A percentile compares a stretch with the other conserved stretches of the same genome.
Conservation (phyloP, 2,888 invertebrate genomes). For the Orthosia incerta region DNA sequence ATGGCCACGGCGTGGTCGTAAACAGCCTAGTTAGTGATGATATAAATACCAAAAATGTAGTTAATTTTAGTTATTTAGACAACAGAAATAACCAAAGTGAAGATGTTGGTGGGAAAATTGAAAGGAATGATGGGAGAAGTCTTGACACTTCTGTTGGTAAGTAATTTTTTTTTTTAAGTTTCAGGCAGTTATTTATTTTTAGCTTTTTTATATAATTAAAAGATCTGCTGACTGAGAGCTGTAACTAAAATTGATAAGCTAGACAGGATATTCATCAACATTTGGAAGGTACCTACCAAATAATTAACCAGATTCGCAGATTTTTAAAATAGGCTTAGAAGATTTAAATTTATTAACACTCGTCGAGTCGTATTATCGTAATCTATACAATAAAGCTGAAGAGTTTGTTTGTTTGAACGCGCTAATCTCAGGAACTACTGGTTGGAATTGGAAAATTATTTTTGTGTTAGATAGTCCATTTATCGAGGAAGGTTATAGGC, state of each 20-base stretch:
- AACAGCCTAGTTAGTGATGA: constrained; percentile 68
- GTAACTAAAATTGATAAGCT: neutral
- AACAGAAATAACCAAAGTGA: constrained; percentile 71
- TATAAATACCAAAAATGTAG: constrained; percentile 73
- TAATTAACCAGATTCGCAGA: neutral
- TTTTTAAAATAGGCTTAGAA: neutral
- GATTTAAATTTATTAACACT: no score
- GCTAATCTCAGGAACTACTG: no score
- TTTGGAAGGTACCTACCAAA: neutral
- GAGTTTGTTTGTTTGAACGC: no score
- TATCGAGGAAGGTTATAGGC: no score
- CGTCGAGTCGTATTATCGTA: no score
- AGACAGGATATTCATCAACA: neutral
- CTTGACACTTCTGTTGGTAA: constrained; percentile 53
- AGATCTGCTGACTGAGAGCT: neutral
- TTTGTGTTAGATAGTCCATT: no score
- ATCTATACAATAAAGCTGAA: no score
- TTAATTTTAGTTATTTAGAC: constrained; percentile 60
- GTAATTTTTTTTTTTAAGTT: constrained; percentile 1
- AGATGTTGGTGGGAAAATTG: constrained; percentile 45
- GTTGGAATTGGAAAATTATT: no score
- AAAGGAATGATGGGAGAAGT: constrained; percentile 31
- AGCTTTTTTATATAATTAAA: neutral
- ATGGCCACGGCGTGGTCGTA: constrained; percentile 67
- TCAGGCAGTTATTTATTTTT: neutral